phyloP scores from a whole-genome alignment of 2,797 vertebrate genomes.

The Serranus cabrilla region DNA sequence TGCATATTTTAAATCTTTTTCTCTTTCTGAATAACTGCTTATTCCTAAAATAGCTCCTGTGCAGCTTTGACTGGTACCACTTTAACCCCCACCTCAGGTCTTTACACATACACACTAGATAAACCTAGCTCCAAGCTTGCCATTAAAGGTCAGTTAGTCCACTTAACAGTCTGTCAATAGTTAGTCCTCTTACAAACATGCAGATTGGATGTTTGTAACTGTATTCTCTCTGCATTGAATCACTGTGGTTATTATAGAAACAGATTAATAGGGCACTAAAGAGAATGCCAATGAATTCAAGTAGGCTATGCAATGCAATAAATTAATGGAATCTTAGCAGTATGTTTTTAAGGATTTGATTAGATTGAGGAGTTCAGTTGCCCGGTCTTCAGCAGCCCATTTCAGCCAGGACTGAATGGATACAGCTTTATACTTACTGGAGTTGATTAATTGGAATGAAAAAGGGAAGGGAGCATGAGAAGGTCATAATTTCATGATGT shows the following conservation, averaged over 20 bases:
- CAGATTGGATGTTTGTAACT: conserved; percentile 1
- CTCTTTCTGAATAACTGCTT: not conserved
- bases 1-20: not conserved
- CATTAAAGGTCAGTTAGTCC: conserved; percentile 50
- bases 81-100: conserved; percentile 19
- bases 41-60: conserved; percentile 21
- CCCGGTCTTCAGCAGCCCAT: not conserved
- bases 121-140: conserved; percentile 32
- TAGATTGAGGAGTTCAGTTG: not conserved
- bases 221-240: not conserved
- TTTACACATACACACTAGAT: not conserved
- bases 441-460: not conserved
- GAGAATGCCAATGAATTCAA: conserved; percentile 5
- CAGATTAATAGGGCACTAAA: conserved; percentile 5
- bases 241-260: conserved; percentile 6
- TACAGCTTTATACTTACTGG: not conserved
- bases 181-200: conserved; percentile 33
- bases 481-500: too few species aligned
- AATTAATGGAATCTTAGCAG: not conserved
- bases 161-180: conserved; percentile 34
- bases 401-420: not conserved
- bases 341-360: not conserved
- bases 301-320: not conserved
- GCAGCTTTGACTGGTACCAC: conserved; percentile 9
- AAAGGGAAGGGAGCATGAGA: not conserved